Evolutionary conservation across 1,140 invertebrate species (phyloP).

Genomic region (Mycetomoellerius zeteki): DNA sequence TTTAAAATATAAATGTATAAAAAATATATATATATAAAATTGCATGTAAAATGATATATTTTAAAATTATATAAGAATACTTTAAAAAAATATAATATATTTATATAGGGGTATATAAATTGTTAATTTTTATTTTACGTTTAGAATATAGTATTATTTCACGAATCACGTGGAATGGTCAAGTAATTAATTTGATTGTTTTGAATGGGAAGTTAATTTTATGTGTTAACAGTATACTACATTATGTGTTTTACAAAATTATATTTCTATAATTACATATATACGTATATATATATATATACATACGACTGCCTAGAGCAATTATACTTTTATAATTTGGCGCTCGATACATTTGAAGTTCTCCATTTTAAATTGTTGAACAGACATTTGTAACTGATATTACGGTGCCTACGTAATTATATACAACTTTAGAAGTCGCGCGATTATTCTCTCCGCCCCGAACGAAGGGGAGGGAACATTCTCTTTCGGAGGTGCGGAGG

Average conservation of each 20-base stretch:
- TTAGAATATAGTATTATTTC: slow-evolving; percentile 29
- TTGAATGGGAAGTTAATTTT: background rate
- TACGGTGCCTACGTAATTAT: slow-evolving; percentile 53
- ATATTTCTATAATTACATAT: slow-evolving; percentile 34
- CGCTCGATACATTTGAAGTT: slow-evolving; percentile 49
- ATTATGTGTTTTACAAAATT: background rate
- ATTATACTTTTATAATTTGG: slow-evolving; percentile 10
- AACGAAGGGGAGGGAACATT: background rate
- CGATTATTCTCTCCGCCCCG: slow-evolving; percentile 5
- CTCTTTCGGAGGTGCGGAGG: background rate
- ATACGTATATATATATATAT: slow-evolving; percentile 9
- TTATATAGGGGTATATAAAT: slow-evolving; percentile 38
- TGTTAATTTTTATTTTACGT: slow-evolving; percentile 35
- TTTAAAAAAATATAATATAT: background rate
- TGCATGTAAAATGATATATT: slow-evolving; percentile 20
- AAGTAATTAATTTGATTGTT: slow-evolving; percentile 31
- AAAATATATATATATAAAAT: slow-evolving; percentile 25
- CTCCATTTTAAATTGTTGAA: slow-evolving; percentile 33
- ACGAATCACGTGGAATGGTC: background rate
- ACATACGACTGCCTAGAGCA: background rate
- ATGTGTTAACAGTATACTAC: background rate
- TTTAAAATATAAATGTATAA: slow-evolving; percentile 11
- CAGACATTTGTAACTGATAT: slow-evolving; percentile 48
- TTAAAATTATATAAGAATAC: slow-evolving; percentile 2
- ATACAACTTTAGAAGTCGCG: slow-evolving; percentile 32